Conservation (phyloP, 2,888 invertebrate genomes). For the Ornithoptera priamus region DNA sequence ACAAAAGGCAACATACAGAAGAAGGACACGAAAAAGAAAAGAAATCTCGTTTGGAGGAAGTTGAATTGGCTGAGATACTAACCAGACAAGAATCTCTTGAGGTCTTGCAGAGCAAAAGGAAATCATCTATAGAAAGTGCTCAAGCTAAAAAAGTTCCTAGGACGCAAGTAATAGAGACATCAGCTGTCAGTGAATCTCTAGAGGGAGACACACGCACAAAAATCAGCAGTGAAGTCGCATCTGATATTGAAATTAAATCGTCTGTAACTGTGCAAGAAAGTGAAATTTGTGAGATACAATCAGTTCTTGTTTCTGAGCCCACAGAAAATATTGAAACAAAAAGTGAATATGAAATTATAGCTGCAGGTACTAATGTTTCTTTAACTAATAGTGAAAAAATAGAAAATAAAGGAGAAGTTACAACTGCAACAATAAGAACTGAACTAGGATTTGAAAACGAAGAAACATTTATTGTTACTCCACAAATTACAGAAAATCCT, state of each 20-base stretch:
- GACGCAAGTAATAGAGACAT: constrained; percentile 56
- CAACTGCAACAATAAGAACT: constrained; percentile 29
- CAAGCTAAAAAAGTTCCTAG: constrained; percentile 57
- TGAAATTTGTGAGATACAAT: constrained; percentile 51
- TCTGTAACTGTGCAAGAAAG: constrained; percentile 52
- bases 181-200: constrained; percentile 54
- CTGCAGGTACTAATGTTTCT: constrained; percentile 29
- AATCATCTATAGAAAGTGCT: constrained; percentile 62
- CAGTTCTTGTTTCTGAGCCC: constrained; percentile 46
- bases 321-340: constrained; percentile 42
- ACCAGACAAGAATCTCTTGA: constrained; percentile 52
- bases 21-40: constrained; percentile 46
- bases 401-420: constrained; percentile 23
- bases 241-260: constrained; percentile 61
- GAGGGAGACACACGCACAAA: constrained; percentile 44
- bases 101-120: constrained; percentile 59
- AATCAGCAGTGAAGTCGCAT: constrained; percentile 51
- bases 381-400: constrained; percentile 21
- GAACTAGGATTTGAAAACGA: constrained; percentile 31
- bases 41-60: constrained; percentile 38
- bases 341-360: constrained; percentile 40
- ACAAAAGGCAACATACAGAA: constrained; percentile 55
- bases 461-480: constrained; percentile 27
- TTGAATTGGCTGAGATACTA: constrained; percentile 38
- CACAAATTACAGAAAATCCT: constrained; percentile 11